Percentiles rank a stretch among this genome's conserved stretches.
These are phyloP conservation scores for Resseliella maxima DNA, from an alignment of 2,888 invertebrate genomes.

Conservation along the genomic window DNA sequence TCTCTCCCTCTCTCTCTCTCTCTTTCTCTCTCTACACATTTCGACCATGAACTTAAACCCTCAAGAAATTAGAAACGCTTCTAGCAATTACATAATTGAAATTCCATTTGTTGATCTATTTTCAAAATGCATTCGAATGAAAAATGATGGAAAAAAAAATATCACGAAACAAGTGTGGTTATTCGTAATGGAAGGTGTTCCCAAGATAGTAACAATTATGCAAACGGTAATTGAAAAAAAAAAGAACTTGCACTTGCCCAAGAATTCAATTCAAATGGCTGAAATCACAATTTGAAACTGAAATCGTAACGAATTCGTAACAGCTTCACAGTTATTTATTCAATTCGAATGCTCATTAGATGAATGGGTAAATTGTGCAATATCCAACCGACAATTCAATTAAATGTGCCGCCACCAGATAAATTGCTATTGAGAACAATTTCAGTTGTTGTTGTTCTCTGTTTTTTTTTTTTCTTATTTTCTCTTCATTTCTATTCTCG, in stretches of 20 bases:
- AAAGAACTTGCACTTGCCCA: neutral
- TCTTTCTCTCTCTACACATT: no score
- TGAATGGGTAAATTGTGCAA: neutral
- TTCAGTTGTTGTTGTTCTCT: no score
- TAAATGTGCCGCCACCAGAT: neutral
- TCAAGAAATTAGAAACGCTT: neutral
- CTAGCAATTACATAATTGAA: slow-evolving; percentile 32
- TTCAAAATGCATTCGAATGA: neutral
- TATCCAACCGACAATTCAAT: neutral
- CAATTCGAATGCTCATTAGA: slow-evolving; percentile 23
- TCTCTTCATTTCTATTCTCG: no score
- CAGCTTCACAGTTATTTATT: neutral
- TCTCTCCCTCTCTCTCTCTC: no score
- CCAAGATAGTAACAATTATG: neutral
- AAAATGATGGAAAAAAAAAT: neutral
- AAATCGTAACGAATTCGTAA: neutral
- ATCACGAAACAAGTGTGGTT: neutral
- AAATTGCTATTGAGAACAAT: no score
- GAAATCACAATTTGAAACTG: neutral
- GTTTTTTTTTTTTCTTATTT: no score
- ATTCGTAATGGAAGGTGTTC: neutral
- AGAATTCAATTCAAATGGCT: neutral
- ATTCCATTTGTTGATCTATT: slow-evolving; percentile 1
- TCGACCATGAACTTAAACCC: slow-evolving; percentile 8
- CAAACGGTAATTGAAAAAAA: slow-evolving; percentile 13